Conservation (phyloP, 2,113 vertebrate species). For the Lophius piscatorius region DNA sequence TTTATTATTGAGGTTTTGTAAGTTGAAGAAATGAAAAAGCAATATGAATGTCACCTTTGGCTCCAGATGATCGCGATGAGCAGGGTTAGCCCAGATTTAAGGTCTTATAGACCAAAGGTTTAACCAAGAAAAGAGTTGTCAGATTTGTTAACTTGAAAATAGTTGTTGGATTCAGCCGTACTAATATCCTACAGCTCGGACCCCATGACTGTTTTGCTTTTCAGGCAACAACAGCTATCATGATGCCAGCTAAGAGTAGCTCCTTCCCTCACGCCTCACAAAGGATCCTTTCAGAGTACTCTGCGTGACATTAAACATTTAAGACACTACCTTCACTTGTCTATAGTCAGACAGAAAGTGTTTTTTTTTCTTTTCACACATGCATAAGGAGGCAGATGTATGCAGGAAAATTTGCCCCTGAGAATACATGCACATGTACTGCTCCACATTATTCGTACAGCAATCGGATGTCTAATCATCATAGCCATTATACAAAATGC, state of each 20-base stretch:
- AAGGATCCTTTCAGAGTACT: neutral
- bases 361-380: too few species aligned
- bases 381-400: neutral
- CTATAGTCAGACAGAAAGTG: neutral
- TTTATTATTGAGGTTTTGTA: too few species aligned
- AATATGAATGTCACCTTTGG: too few species aligned
- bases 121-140: too few species aligned
- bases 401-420: slow-evolving; percentile 6
- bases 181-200: too few species aligned
- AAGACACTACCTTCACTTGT: neutral
- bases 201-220: neutral
- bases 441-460: slow-evolving; percentile 28
- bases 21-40: too few species aligned
- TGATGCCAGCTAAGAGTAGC: neutral
- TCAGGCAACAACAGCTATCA: neutral
- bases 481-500: slow-evolving; percentile 60
- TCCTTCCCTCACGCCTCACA: neutral
- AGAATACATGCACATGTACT: slow-evolving; percentile 17
- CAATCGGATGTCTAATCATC: slow-evolving; percentile 59
- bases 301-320: slow-evolving; percentile 2
- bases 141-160: neutral
- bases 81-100: too few species aligned
- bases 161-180: neutral
- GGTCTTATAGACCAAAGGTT: too few species aligned
- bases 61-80: too few species aligned